phyloP scores from a whole-genome alignment of 2,113 vertebrate species.

The Vanacampus margaritifer region DNA sequence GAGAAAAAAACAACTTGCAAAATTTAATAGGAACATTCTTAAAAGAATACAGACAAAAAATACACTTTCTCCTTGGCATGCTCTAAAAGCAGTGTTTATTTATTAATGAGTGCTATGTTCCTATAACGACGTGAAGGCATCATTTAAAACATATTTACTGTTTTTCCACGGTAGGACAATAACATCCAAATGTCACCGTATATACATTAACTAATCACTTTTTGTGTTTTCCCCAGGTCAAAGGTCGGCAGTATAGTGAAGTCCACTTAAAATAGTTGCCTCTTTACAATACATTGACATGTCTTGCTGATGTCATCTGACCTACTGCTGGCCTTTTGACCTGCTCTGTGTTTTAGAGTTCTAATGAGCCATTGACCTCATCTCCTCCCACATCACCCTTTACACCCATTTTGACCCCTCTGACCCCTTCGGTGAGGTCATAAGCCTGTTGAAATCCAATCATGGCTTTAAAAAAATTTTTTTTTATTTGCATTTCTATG shows the following conservation, averaged over 20 bases:
- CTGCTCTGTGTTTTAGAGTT: conserved; percentile 53
- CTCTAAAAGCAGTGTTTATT: background rate
- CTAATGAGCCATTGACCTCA: conserved; percentile 63
- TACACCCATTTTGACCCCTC: conserved; percentile 42
- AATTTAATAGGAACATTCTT: too few species aligned
- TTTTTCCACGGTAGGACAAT: conserved; percentile 1
- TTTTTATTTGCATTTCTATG: background rate
- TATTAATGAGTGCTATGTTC: background rate
- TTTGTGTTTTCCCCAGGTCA: conserved; percentile 31
- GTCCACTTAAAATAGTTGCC: conserved; percentile 23
- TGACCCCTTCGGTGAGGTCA: conserved; percentile 43
- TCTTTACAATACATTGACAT: conserved; percentile 37
- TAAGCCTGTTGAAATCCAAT: conserved; percentile 37
- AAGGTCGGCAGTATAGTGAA: conserved; percentile 37
- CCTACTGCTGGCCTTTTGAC: conserved; percentile 58
- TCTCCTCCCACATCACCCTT: conserved; percentile 47
- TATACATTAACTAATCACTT: conserved; percentile 38
- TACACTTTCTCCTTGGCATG: too few species aligned
- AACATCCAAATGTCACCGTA: conserved; percentile 6
- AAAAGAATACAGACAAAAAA: too few species aligned
- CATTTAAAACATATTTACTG: background rate
- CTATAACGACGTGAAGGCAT: background rate
- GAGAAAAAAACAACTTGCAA: too few species aligned
- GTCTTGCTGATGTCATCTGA: conserved; percentile 54
- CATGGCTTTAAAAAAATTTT: conserved; percentile 14